Evolutionary conservation across 2,797 vertebrate genomes (phyloP), one percentile per base, ranked within the genome.

Genomic region (Coluber constrictor): DNA sequence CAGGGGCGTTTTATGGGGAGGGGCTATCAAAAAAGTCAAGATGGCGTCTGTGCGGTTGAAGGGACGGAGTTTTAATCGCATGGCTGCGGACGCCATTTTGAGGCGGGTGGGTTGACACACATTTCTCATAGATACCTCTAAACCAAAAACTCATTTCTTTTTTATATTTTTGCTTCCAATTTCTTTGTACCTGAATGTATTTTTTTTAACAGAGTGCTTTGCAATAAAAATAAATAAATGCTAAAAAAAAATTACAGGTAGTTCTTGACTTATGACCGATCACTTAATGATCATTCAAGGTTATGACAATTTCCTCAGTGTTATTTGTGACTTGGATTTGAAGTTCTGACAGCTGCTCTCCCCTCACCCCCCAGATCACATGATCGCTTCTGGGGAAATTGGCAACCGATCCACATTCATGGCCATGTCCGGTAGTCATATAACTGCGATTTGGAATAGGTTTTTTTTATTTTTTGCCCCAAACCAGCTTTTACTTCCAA

Each of bases 301-400:
- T 15, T n/a, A n/a, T 0, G 0, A 15, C 29, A 66, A 63, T 63
- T 27, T 63, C 25, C 61, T 27, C 61, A 63, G 61, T 4, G 27
- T 63, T 63, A 63, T 63, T 63, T 61, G 25, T 61, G 25, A 61
- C 25, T 61, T 27, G 60, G 60, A 61, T 61, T 61, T 2, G 1
- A 63, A 63, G 3, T 63, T 63, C 61, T 63, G 61, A 63, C 27
- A 3, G 4, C 61, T 63, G 61, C 27, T 61, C 2, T 1, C 57
- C 57, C 5, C 47, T 5, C 47, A 16, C 7, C 10, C 9, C 3
- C 23, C 1, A 0, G 10, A 63, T 29, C 61, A 63, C 0, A 3
- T 63, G 61, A 29, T 29, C 4, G 4, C 61, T 63, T 63, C 25
- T 11, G 11, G 27, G 12, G 4, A 11, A 63, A 13, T 63, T 63